Base-by-base conservation (phyloP, 2,113 vertebrate genomes). In the Sphaerodactylus townsendi region DNA sequence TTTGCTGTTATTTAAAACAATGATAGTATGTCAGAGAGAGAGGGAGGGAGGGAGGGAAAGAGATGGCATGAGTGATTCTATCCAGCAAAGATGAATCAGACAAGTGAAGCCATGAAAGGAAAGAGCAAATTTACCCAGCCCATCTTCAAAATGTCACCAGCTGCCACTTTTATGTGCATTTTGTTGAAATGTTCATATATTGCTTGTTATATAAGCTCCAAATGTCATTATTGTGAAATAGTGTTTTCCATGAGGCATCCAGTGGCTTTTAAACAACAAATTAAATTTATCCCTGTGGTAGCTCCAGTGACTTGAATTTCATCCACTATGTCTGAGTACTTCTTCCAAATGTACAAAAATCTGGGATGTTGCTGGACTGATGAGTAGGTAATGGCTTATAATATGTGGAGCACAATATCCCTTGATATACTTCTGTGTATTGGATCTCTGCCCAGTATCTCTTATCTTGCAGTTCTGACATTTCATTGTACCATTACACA, bases 401-500 rank as follows among this genome's bases (percentile, higher is more conserved):
- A 48, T 66, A 56, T 76, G 65, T 87, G 88, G 87, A 93, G 93
- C 90, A 83, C 77, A 79, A 72, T 74, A 83, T 88, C 82, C 87
- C 92, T 84, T 71, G 53, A 91, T 87, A 90, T 90, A 92, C 8
- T 13, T 93, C 87, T 87, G 91, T 85, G 62, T 80, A 75, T 64
- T 92, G 77, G 81, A 84, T 77, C 91, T 87, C 75, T 89, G 87
- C 83, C 89, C 21, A 13, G 79, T 88, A 88, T 73, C 59, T 89
- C 76, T 88, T 90, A 90, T 87, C 88, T 81, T 88, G 89, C 90
- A 93, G 73, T 90, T 65, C 46, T 71, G 82, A 71, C 77, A 71
- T 87, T 85, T 30, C 48, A 48, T 89, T 93, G 87, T 88, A 89
- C 91, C 90, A 92, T 87, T 91, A 86, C 77, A 46, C 65, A 91